Evolutionary conservation across 2,888 invertebrate genomes (phyloP).

Genomic region (Aspidiotus destructor): DNA sequence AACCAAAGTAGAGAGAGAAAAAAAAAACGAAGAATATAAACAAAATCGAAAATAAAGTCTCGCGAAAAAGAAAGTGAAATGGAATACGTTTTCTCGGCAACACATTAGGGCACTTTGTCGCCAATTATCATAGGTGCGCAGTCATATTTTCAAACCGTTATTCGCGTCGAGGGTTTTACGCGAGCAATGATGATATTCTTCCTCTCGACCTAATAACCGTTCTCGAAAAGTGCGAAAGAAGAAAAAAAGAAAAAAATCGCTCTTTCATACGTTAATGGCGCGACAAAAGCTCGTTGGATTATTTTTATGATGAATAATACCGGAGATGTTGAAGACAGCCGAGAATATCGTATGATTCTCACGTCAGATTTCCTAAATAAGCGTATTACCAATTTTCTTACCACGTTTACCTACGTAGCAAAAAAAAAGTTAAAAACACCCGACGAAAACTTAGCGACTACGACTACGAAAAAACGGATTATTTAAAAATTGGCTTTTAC

Average conservation of each 20-base stretch:
- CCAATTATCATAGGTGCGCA: no score
- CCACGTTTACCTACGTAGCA: neutral
- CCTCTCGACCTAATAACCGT: neutral
- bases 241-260: neutral
- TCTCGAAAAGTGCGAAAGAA: neutral
- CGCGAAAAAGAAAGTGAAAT: no score
- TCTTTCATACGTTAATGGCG: neutral
- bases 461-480: conserved; percentile 5
- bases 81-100: no score
- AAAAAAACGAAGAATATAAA: no score
- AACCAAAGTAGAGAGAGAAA: no score
- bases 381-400: conserved; percentile 7
- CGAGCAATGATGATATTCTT: neutral
- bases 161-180: neutral
- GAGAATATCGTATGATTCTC: conserved; percentile 14
- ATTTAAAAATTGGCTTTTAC: conserved; percentile 16
- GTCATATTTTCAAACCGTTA: neutral
- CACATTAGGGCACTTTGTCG: no score
- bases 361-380: conserved; percentile 16
- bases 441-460: neutral
- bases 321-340: neutral
- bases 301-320: conserved; percentile 15
- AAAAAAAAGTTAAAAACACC: neutral
- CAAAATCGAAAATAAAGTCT: no score
- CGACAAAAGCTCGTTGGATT: neutral